phyloP scores from a whole-genome alignment of 1,140 invertebrate genomes.

The Akabosia matsudoensis region DNA sequence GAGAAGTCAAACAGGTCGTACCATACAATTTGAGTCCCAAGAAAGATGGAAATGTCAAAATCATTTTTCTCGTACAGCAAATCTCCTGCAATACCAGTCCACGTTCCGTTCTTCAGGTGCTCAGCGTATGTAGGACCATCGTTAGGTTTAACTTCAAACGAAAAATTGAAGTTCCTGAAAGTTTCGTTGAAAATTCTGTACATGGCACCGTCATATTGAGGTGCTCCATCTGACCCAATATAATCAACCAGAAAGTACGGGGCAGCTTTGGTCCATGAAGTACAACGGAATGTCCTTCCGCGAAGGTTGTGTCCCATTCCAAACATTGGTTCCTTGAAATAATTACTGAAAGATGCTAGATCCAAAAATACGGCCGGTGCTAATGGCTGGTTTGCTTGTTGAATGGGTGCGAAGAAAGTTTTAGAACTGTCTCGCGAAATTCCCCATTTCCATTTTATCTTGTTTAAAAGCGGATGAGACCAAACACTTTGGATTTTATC shows the following conservation, averaged over 20 bases:
- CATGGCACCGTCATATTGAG: background rate
- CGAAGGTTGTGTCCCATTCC: slow-evolving; percentile 12
- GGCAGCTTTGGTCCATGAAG: background rate
- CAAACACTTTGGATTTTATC: background rate
- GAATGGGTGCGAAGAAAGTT: background rate
- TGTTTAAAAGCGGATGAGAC: background rate
- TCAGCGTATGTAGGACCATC: background rate
- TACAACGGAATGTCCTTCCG: background rate
- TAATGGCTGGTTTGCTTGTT: background rate
- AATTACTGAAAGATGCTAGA: background rate
- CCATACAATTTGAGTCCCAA: background rate
- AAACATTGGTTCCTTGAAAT: background rate
- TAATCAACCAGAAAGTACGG: background rate
- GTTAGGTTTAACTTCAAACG: background rate
- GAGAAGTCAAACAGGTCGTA: background rate
- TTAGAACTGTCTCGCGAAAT: background rate
- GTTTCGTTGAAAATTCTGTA: background rate
- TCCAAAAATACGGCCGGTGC: background rate
- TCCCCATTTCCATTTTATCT: background rate
- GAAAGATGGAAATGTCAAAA: background rate
- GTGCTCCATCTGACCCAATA: background rate
- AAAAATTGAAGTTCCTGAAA: slow-evolving; percentile 10
- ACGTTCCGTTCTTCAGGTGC: slow-evolving; percentile 23
- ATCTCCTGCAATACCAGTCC: slow-evolving; percentile 22
- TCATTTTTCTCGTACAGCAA: slow-evolving; percentile 20